Evolutionary conservation across 2,113 vertebrate genomes (phyloP), one percentile per base, ranked within the genome.

Genomic region (Trinectes maculatus): DNA sequence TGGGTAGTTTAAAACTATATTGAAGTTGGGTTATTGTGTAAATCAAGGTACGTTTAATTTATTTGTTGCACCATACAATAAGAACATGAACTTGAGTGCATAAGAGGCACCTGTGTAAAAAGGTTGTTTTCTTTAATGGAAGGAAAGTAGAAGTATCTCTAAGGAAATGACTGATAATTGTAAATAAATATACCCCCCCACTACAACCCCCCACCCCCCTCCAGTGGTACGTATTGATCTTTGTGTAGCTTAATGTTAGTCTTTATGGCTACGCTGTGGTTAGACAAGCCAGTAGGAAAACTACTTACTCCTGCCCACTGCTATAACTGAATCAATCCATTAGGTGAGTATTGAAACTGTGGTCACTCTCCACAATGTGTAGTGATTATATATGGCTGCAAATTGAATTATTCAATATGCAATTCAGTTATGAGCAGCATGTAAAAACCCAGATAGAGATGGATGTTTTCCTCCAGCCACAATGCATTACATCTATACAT

Each of bases 361-460:
- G 91, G 91, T 90, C 89, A 90, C 79, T 89, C 67, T 83, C 85
- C 77, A 66, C 89, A 83, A 85, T 80, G 68, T 84, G 57, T 80
- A 85, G 88, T 84, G 82, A 90, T 91, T 86, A 89, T 86, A 82
- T 83, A 86, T 81, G 71, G 76, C 87, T 80, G 70, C 77, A 89
- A 90, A 91, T 91, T 89, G 44, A 92, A 91, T 86, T 87, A 90
- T 91, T 92, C 86, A 92, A 88, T 84, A 89, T 88, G 80, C 79
- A 71, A 85, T 82, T 89, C 83, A 88, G 88, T 93, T 88, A 91
- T 87, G 78, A 88, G 86, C 76, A 86, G 84, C 71, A 83, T 90
- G 89, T 88, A 78, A 91, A 91, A 85, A 78, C 66, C 61, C 65
- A 85, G 79, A 89, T 80, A 78, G 78, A 87, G 90, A 92, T 88